These are phyloP conservation scores for Nasonia longicornis DNA, from an alignment of 1,140 invertebrate genomes.

Conservation along the genomic window DNA sequence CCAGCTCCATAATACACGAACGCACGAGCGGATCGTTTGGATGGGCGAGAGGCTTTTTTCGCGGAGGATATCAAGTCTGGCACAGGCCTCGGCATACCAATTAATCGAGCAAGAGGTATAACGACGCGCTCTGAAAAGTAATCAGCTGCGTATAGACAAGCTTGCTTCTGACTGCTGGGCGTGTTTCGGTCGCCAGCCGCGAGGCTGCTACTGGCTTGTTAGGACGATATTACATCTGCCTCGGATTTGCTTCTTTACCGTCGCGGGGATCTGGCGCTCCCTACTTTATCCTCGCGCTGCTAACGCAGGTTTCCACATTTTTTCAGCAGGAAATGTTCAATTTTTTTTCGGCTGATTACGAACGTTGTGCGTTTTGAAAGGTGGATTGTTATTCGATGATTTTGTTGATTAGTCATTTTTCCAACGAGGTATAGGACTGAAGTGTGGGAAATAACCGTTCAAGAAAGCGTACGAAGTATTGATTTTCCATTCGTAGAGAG, in stretches of 20 bases:
- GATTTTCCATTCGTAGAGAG: neutral
- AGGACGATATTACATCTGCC: slow-evolving; percentile 2
- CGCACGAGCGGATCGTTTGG: neutral
- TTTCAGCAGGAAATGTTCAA: neutral
- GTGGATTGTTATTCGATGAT: too few species aligned
- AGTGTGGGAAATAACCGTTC: too few species aligned
- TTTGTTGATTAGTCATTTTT: too few species aligned
- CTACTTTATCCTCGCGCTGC: slow-evolving; percentile 58
- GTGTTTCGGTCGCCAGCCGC: neutral
- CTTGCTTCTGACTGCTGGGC: neutral
- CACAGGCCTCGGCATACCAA: slow-evolving; percentile 10
- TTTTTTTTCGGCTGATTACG: neutral
- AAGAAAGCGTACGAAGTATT: too few species aligned
- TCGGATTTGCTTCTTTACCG: slow-evolving; percentile 54
- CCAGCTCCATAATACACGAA: neutral
- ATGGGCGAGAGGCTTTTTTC: neutral
- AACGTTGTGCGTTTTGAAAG: too few species aligned
- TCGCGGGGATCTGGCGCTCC: slow-evolving; percentile 45
- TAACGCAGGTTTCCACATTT: slow-evolving; percentile 46
- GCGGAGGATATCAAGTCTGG: neutral
- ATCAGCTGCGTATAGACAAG: neutral
- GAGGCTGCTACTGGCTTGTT: slow-evolving; percentile 8
- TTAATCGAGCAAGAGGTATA: slow-evolving; percentile 22
- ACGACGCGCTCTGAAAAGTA: slow-evolving; percentile 25
- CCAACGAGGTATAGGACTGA: too few species aligned